A percentile compares a stretch with the other conserved stretches of the same genome.
Evolutionary conservation across 2,888 invertebrate species (phyloP).

Genomic region (Adelognathus sp.): DNA sequence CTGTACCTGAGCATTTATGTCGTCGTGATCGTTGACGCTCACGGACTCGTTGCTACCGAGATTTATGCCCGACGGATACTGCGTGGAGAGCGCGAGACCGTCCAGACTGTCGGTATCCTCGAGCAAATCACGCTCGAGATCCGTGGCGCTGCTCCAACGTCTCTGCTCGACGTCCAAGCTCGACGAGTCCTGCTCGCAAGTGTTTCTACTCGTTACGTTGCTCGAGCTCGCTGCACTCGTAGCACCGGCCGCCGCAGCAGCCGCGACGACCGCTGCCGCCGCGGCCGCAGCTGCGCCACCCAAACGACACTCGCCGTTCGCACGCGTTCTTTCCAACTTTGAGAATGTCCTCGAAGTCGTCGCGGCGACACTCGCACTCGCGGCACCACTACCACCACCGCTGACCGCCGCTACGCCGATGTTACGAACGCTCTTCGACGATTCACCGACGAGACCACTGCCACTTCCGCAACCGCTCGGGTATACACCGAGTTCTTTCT

Average conservation of each 20-base stretch:
- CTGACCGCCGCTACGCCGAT: constrained; percentile 56
- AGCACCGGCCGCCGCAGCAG: constrained; percentile 50
- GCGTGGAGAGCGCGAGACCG: constrained; percentile 75
- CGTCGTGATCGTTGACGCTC: constrained; percentile 82
- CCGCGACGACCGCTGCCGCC: constrained; percentile 42
- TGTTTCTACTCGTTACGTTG: constrained; percentile 67
- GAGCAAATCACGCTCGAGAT: constrained; percentile 78
- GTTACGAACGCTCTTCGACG: constrained; percentile 72
- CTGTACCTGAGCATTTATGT: constrained; percentile 89
- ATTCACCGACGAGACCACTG: no score
- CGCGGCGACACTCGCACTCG: constrained; percentile 44
- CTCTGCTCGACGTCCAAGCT: constrained; percentile 63
- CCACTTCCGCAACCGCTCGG: constrained; percentile 62
- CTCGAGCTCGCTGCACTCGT: constrained; percentile 62
- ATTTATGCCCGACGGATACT: constrained; percentile 66
- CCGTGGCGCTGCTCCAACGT: constrained; percentile 75
- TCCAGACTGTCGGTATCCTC: constrained; percentile 78
- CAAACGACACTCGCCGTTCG: constrained; percentile 75
- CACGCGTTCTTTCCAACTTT: constrained; percentile 75
- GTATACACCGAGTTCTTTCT: constrained; percentile 84
- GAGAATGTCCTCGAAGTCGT: constrained; percentile 60
- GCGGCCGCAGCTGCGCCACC: constrained; percentile 47
- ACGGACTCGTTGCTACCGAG: constrained; percentile 60
- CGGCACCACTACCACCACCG: constrained; percentile 50
- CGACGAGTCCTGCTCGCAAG: constrained; percentile 67